Conservation (phyloP, 2,113 vertebrate species). For the Myodes glareolus region DNA sequence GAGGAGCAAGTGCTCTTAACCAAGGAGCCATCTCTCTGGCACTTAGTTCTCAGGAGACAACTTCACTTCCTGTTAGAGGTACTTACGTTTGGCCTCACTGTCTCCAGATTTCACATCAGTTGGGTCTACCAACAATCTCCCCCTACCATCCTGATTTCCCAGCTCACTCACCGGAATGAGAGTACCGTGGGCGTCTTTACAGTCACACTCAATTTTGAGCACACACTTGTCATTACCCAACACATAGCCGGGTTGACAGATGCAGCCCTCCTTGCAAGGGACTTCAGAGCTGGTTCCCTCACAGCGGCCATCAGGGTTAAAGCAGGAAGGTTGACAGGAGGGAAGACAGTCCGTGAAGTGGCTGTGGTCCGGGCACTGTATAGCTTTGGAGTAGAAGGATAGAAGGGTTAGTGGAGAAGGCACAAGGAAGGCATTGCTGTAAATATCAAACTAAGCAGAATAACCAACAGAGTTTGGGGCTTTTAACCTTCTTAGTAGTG, state of each 20-base stretch:
- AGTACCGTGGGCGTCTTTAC: neutral
- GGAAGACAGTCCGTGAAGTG: slow-evolving; percentile 87
- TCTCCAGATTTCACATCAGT: neutral
- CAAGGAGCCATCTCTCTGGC: neutral
- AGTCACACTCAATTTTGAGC: neutral
- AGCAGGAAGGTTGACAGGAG: slow-evolving; percentile 88
- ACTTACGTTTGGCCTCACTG: neutral
- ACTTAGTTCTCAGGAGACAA: neutral
- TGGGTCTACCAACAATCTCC: neutral
- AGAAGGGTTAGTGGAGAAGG: neutral
- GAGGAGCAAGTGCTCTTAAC: neutral
- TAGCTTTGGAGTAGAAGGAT: slow-evolving; percentile 77
- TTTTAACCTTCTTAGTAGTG: neutral
- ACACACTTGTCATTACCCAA: neutral
- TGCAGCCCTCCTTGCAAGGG: neutral
- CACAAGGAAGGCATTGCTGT: neutral
- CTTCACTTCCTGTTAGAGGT: neutral
- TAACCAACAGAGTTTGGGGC: neutral
- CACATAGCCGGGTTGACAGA: neutral
- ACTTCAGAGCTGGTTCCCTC: slow-evolving; percentile 2
- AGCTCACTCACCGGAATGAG: neutral
- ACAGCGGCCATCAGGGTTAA: slow-evolving; percentile 84
- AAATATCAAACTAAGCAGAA: neutral
- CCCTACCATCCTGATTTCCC: neutral
- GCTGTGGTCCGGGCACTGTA: slow-evolving; percentile 87